Conservation (phyloP, 2,113 vertebrate genomes). For the Lepidothrix coronata region DNA sequence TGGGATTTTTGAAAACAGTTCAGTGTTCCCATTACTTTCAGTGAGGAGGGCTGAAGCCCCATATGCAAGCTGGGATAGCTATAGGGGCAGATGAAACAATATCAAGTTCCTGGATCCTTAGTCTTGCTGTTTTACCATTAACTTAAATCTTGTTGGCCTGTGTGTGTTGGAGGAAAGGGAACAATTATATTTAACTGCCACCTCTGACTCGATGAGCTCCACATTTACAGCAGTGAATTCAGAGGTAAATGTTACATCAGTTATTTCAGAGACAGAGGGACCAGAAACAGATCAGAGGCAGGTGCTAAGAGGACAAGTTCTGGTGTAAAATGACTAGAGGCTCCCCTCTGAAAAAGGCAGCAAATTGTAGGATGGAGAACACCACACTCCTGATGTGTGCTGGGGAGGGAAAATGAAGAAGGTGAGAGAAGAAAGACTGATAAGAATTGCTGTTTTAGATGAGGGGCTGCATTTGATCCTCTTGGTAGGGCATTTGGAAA, state of each 20-base stretch:
- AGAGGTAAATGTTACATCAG: neutral
- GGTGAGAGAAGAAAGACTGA: neutral
- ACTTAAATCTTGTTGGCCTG: neutral
- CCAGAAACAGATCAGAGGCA: neutral
- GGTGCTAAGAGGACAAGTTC: neutral
- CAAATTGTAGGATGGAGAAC: neutral
- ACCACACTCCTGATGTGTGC: neutral
- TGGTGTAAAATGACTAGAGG: neutral
- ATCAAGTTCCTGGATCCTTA: neutral
- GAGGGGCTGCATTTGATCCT: neutral
- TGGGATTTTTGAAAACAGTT: neutral
- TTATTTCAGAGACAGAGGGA: neutral
- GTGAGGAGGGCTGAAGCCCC: neutral
- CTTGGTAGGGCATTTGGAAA: neutral
- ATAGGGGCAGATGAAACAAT: neutral
- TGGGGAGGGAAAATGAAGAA: neutral
- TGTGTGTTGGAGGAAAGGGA: neutral
- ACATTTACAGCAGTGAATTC: neutral
- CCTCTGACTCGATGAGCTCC: neutral
- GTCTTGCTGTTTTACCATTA: neutral
- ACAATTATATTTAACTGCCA: neutral
- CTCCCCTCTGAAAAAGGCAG: neutral
- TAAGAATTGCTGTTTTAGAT: neutral
- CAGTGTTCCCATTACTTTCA: neutral
- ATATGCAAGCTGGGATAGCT: neutral